These are phyloP conservation scores for Toxotes chatareus DNA, from an alignment of 2,113 vertebrate genomes.

Conservation along the genomic window DNA sequence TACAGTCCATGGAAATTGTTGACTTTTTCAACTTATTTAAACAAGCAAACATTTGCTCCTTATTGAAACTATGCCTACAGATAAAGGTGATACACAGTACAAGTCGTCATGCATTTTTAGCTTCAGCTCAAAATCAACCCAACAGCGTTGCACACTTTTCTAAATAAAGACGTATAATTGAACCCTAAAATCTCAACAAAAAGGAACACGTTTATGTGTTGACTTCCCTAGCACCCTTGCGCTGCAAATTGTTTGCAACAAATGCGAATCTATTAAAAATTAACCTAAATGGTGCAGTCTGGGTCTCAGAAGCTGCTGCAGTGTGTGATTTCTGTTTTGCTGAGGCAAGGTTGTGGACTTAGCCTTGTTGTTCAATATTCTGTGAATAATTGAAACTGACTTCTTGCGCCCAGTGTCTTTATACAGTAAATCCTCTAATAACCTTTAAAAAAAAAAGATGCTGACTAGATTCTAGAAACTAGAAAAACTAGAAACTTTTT, in stretches of 20 bases:
- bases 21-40: too few relatives aligned
- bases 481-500: conserved; percentile 25
- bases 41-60: too few relatives aligned
- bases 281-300: conserved; percentile 68
- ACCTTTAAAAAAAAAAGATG: conserved; percentile 57
- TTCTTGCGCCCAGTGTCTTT: conserved; percentile 67
- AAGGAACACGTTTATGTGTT: conserved; percentile 41
- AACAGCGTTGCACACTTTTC: conserved; percentile 2
- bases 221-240: conserved; percentile 33
- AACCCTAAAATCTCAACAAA: conserved; percentile 52
- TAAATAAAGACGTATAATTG: conserved; percentile 51
- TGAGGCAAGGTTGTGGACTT: conserved; percentile 74
- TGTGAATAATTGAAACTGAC: conserved; percentile 81
- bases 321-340: conserved; percentile 73
- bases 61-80: too few relatives aligned
- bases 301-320: conserved; percentile 72
- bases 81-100: too few relatives aligned
- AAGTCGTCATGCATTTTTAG: not conserved
- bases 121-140: conserved; percentile 7
- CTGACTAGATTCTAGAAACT: conserved; percentile 36
- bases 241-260: conserved; percentile 69
- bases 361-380: conserved; percentile 78
- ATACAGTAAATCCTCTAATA: conserved; percentile 60
- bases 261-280: conserved; percentile 81
- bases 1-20: not conserved